Base-by-base conservation (phyloP, 2,113 vertebrate species). In the Isurus oxyrinchus region DNA sequence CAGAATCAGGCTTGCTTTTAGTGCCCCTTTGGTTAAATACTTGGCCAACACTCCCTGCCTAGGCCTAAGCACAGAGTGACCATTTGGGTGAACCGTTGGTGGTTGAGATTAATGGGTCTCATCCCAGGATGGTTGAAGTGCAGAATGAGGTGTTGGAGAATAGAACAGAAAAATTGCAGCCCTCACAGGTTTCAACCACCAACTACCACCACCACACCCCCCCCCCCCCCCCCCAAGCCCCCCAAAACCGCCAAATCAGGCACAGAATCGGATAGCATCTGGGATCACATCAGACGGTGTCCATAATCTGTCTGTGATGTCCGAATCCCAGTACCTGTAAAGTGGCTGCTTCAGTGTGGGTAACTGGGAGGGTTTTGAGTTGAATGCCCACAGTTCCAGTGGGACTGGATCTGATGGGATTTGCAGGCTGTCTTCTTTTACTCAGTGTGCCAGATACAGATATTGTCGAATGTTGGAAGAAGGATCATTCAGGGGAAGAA, bases 401-500 rank as follows among this genome's bases (percentile, higher is more conserved):
- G 63, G 72, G 96, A 10, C 0, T 87, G 40, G 79, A 61, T 84
- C 49, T 49, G n/a, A 88, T 1, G n/a, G 96, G 40, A 96, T 53
- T 90, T 96, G 96, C 61, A 90, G 61, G 49, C 40, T 57, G 61
- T 96, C 96, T 98, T 98, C 98, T 98, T 98, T 97, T 97, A 98
- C 95, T 84, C 95, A 96, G 97, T 96, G 96, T 96, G 96, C 10
- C 96, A 99, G 98, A 53, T 99, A 98, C 97, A 98, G 98, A 96
- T 99, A 99, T 97, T 99, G 98, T 96, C 98, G 98, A 44, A 98
- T 99, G 98, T 97, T 99, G 69, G 99, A 99, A 96, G 99, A 99
- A 96, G 98, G 98, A 0, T 98, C 98, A 27, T 99, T 99, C 97
- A 98, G 98, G 0, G 98, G 99, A 1, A 98, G 98, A 96, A 99